Percentiles rank a stretch among this genome's conserved stretches.
phyloP scores from a whole-genome alignment of 1,140 invertebrate genomes.

The Nasonia giraulti region DNA sequence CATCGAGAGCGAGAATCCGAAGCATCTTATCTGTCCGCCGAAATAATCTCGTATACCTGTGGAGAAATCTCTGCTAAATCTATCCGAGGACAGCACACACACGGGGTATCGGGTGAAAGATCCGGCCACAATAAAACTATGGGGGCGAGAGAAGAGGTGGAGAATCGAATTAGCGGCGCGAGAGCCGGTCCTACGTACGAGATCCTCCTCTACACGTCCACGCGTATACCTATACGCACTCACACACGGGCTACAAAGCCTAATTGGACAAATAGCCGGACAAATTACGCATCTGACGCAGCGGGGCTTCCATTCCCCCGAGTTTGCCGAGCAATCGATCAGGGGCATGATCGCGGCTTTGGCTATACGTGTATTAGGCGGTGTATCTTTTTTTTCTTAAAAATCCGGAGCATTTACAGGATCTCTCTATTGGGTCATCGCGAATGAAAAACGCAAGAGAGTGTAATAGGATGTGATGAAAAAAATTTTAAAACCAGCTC shows the following conservation, averaged over 20 bases:
- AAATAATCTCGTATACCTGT: background rate
- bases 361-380: background rate
- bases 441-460: no score
- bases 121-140: background rate
- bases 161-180: conserved; percentile 30
- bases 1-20: no score
- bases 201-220: background rate
- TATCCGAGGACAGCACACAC: background rate
- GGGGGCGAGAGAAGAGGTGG: background rate
- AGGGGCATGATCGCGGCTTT: background rate
- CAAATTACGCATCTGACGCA: background rate
- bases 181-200: background rate
- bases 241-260: conserved; percentile 29
- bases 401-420: background rate
- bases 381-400: background rate
- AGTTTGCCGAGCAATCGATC: conserved; percentile 2
- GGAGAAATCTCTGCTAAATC: background rate
- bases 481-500: no score
- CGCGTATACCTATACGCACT: background rate
- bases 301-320: background rate
- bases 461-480: no score
- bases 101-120: background rate
- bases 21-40: no score
- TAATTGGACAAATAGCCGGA: conserved; percentile 51
- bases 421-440: no score